phyloP scores from a whole-genome alignment of 1,140 invertebrate genomes.

The Drosophila persimilis region DNA sequence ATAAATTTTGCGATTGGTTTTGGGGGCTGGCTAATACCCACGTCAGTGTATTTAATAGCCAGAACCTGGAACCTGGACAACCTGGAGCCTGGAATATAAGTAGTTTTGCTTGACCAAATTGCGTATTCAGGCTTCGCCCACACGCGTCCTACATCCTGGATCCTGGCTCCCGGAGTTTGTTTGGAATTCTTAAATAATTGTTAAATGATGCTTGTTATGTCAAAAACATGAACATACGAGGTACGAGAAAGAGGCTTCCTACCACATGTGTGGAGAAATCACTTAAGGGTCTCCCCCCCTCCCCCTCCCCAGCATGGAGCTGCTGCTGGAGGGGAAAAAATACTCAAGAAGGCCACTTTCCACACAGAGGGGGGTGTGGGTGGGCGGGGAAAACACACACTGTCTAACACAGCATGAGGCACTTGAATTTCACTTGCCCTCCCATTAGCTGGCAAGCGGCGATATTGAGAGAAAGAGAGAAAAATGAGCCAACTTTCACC shows the following conservation, averaged over 20 bases:
- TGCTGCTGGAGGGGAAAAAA: slow-evolving; percentile 6
- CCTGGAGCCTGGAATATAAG: neutral
- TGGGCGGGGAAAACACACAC: slow-evolving; percentile 43
- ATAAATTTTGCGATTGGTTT: slow-evolving; percentile 24
- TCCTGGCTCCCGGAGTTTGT: neutral
- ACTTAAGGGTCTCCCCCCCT: slow-evolving; percentile 53
- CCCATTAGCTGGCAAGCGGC: slow-evolving; percentile 27
- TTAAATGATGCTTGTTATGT: slow-evolving; percentile 81
- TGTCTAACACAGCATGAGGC: slow-evolving; percentile 77
- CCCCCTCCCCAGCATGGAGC: neutral
- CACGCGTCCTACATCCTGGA: slow-evolving; percentile 12
- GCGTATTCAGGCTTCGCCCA: slow-evolving; percentile 35
- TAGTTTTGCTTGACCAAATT: slow-evolving; percentile 47
- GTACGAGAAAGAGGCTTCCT: neutral
- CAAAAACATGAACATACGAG: slow-evolving; percentile 62
- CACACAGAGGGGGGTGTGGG: no score
- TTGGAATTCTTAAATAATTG: slow-evolving; percentile 77
- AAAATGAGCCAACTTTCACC: slow-evolving; percentile 78
- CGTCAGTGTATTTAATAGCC: slow-evolving; percentile 46
- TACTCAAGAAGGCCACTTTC: slow-evolving; percentile 40
- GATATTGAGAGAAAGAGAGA: slow-evolving; percentile 34
- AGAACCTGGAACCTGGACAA: neutral
- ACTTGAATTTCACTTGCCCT: slow-evolving; percentile 76
- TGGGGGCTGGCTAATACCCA: neutral
- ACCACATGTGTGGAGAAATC: slow-evolving; percentile 46